Evolutionary conservation across 2,797 vertebrate genomes (phyloP).

Genomic region (Natrix natrix): DNA sequence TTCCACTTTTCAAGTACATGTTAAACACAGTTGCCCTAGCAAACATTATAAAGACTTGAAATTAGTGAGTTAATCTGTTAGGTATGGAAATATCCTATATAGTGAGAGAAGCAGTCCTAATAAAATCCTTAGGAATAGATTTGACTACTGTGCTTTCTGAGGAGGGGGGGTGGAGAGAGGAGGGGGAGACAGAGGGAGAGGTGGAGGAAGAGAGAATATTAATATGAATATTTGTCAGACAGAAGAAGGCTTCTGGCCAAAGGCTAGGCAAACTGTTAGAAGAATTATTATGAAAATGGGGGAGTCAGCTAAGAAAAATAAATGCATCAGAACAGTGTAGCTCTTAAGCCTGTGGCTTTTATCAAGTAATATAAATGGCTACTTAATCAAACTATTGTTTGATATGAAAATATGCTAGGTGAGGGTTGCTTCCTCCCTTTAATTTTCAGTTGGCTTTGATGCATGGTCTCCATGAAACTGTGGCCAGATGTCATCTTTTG

Average conservation of each 20-base stretch:
- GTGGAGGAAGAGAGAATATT: neutral
- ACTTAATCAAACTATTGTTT: constrained; percentile 24
- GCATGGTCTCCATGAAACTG: neutral
- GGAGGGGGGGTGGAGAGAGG: neutral
- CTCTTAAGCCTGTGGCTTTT: constrained; percentile 22
- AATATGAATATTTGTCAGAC: constrained; percentile 20
- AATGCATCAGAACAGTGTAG: neutral
- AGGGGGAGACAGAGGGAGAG: fast-evolving
- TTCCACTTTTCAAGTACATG: neutral
- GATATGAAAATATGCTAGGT: constrained; percentile 1
- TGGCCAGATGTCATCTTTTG: neutral
- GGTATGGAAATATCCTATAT: constrained; percentile 40
- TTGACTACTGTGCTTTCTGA: constrained; percentile 22
- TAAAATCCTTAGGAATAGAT: constrained; percentile 42
- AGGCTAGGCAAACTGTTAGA: constrained; percentile 26
- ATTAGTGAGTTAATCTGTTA: constrained; percentile 32
- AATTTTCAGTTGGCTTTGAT: constrained; percentile 4
- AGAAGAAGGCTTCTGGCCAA: constrained; percentile 22
- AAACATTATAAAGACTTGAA: constrained; percentile 36
- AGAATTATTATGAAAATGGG: constrained; percentile 32
- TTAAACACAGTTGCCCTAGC: neutral
- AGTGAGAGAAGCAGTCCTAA: constrained; percentile 48
- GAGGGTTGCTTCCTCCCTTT: neutral
- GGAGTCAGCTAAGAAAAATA: constrained; percentile 6
- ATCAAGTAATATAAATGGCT: constrained; percentile 32